phyloP scores from a whole-genome alignment of 2,888 invertebrate species.

The Aricia artaxerxes region DNA sequence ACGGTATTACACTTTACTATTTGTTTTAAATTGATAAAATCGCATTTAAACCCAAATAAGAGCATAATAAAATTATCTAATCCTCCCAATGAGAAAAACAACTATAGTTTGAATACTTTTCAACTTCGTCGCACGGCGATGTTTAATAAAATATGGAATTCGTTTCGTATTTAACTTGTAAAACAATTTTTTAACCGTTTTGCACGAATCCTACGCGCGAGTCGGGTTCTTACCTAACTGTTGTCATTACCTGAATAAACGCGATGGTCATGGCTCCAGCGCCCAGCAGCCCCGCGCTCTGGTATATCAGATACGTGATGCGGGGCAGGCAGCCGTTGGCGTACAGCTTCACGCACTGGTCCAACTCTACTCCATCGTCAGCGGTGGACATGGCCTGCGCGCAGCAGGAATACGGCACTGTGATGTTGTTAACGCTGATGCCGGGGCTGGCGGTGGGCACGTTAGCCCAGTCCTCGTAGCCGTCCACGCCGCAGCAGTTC shows the following conservation, averaged over 20 bases:
- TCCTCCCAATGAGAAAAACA: no score
- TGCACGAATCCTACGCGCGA: no score
- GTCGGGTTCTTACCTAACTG: no score
- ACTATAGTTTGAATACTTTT: no score
- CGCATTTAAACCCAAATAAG: no score
- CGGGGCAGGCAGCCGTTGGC: slow-evolving; percentile 82
- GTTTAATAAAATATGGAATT: no score
- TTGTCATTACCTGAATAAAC: slow-evolving; percentile 82
- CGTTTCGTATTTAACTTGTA: no score
- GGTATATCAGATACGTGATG: slow-evolving; percentile 82
- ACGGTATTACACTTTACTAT: no score
- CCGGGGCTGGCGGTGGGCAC: slow-evolving; percentile 52
- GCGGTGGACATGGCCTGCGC: slow-evolving; percentile 52
- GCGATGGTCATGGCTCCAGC: slow-evolving; percentile 90
- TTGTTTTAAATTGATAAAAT: no score
- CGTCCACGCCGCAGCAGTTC: slow-evolving; percentile 84
- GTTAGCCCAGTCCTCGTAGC: slow-evolving; percentile 82
- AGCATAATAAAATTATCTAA: no score
- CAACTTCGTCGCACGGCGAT: no score
- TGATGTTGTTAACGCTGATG: slow-evolving; percentile 62
- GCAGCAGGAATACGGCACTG: slow-evolving; percentile 83
- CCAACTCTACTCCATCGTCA: slow-evolving; percentile 46
- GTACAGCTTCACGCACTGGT: slow-evolving; percentile 64
- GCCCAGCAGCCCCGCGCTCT: slow-evolving; percentile 86
- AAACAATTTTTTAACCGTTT: no score